Base-by-base conservation (phyloP, 2,113 vertebrate species). In the Campylomormyrus numenius region DNA sequence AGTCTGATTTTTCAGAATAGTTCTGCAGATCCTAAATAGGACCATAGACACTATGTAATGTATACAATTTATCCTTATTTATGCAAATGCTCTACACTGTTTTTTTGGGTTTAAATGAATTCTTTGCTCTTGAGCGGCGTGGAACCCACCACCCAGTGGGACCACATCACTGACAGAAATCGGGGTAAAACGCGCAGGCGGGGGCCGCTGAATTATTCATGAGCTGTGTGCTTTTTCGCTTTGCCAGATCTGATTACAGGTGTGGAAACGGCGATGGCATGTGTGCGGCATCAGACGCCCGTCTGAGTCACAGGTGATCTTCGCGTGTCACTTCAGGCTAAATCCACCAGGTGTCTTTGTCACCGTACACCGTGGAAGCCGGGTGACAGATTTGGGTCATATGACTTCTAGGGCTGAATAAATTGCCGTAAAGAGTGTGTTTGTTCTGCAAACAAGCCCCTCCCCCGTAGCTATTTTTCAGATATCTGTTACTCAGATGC, bases 361-460 rank as follows among this genome's bases (percentile, higher is more conserved):
- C 85, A 27, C 24, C 6, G 35, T 53, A 31, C 62, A 77, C 27
- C 49, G 6, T 45, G 35, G 84, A n/a, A 52, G 48, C 45, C 13
- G 52, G 48, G 13, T 90, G 89, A 90, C 89, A 90, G 89, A 90
- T 90, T 87, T 90, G 85, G 89, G 89, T 87, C 85, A 90, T 80
- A 39, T 87, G 85, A 87, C 85, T 90, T 90, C n/a, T 80, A 87
- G 89, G 85, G 62, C 45, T 86, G 53, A 62, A 56, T 45, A n/a
- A 84, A 80, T 45, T 24, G 53, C 45, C 3, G 56, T 48, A 39
- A 31, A 62, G 19, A 42, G 56, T 56, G 80, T 85, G 56, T 83
- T 42, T 49, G 74, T 84, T 83, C 77, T 89, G 74, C 80, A 89
- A 84, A 52, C 74, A 84, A n/a, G 15, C 89, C 49, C 15, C 77